These are phyloP conservation scores for Drosophila subsilvestris DNA, from an alignment of 2,888 invertebrate genomes.

Conservation along the genomic window DNA sequence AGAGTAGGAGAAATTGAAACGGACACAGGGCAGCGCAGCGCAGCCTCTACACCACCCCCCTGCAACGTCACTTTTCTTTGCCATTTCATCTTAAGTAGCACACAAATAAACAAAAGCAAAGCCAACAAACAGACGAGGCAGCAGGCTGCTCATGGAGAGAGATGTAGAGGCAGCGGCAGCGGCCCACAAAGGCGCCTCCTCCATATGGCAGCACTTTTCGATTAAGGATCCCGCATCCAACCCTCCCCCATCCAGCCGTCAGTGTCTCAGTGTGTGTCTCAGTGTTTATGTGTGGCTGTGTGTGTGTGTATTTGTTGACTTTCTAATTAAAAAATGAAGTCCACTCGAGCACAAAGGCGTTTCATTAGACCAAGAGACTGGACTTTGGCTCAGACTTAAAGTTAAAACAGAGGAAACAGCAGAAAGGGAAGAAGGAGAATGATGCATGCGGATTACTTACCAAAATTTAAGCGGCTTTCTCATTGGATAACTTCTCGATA, in stretches of 20 bases:
- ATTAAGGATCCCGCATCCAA: constrained; percentile 28
- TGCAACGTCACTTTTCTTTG: constrained; percentile 71
- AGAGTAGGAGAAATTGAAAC: constrained; percentile 66
- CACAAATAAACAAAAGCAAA: constrained; percentile 70
- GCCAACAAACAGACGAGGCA: constrained; percentile 31
- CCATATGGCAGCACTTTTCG: constrained; percentile 47
- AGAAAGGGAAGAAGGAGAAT: not conserved
- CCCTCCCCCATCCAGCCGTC: not conserved
- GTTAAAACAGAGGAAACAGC: constrained; percentile 2
- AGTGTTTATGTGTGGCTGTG: constrained; percentile 7
- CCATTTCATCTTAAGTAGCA: constrained; percentile 79
- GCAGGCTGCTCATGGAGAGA: not conserved
- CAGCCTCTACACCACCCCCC: constrained; percentile 6
- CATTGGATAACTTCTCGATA: constrained; percentile 84
- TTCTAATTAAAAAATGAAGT: constrained; percentile 76
- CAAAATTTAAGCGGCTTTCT: constrained; percentile 83
- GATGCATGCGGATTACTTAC: constrained; percentile 65
- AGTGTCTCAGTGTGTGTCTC: constrained; percentile 3
- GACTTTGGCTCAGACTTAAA: constrained; percentile 32
- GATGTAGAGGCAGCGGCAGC: constrained; percentile 5
- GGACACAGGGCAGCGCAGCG: constrained; percentile 59
- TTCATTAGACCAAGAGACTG: constrained; percentile 45
- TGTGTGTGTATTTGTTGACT: constrained; percentile 55
- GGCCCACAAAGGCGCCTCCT: constrained; percentile 54
- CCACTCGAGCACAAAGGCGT: constrained; percentile 57